These are phyloP conservation scores for Lophura nycthemera DNA, from an alignment of 2,113 vertebrate species.

Conservation along the genomic window DNA sequence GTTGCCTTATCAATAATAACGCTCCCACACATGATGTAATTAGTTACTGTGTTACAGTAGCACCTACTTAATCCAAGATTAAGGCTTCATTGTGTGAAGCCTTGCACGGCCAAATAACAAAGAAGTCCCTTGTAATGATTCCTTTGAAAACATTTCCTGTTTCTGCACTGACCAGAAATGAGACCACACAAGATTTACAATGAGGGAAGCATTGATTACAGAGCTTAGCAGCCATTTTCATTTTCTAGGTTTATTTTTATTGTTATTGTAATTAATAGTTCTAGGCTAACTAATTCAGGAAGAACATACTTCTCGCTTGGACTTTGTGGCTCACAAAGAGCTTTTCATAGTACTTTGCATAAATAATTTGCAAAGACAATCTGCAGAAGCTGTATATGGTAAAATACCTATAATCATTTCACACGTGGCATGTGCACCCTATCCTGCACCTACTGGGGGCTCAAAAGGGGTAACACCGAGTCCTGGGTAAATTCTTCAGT, in stretches of 20 bases:
- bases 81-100: not conserved
- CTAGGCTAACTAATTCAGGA: conserved; percentile 17
- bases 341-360: conserved; percentile 20
- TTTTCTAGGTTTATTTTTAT: conserved; percentile 52
- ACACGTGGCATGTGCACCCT: conserved; percentile 29
- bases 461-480: conserved; percentile 7
- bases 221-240: conserved; percentile 61
- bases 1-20: conserved; percentile 20
- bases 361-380: not conserved
- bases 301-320: conserved; percentile 4
- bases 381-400: not conserved
- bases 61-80: conserved; percentile 62
- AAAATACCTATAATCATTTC: not conserved
- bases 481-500: not conserved
- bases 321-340: conserved; percentile 50
- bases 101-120: conserved; percentile 44
- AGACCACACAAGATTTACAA: conserved; percentile 74
- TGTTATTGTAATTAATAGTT: conserved; percentile 58
- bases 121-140: conserved; percentile 47
- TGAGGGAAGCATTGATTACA: conserved; percentile 72
- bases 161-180: conserved; percentile 28
- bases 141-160: conserved; percentile 71
- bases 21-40: not conserved
- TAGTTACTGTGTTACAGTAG: conserved; percentile 44
- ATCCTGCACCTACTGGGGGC: not conserved